These are phyloP conservation scores for Tineola bisselliella DNA, from an alignment of 2,888 invertebrate genomes.

Conservation along the genomic window DNA sequence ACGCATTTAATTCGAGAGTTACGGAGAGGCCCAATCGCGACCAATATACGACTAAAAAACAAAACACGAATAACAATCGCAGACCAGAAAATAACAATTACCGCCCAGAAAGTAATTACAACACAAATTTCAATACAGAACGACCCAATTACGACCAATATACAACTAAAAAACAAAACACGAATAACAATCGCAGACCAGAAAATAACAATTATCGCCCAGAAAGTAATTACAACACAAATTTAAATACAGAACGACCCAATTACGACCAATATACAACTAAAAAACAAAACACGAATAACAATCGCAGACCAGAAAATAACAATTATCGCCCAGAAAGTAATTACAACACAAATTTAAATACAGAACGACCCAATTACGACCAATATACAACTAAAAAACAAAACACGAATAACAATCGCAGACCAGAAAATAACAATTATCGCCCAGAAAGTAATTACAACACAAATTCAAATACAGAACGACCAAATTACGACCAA, in stretches of 20 bases:
- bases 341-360: background rate
- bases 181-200: background rate
- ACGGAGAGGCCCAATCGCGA: background rate
- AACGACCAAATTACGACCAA: background rate
- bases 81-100: background rate
- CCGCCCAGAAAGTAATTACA: background rate
- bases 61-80: background rate
- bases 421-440: constrained; percentile 16
- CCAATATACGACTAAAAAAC: background rate
- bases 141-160: background rate
- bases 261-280: background rate
- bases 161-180: background rate
- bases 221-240: background rate
- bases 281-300: background rate
- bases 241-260: background rate
- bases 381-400: background rate
- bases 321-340: background rate
- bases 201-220: background rate
- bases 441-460: constrained; percentile 18
- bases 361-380: background rate
- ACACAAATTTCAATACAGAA: background rate
- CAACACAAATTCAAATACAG: background rate
- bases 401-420: background rate
- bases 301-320: background rate
- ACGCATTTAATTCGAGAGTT: background rate